Evolutionary conservation across 2,797 vertebrate genomes (phyloP).

Genomic region (Leptatherina wallacei): DNA sequence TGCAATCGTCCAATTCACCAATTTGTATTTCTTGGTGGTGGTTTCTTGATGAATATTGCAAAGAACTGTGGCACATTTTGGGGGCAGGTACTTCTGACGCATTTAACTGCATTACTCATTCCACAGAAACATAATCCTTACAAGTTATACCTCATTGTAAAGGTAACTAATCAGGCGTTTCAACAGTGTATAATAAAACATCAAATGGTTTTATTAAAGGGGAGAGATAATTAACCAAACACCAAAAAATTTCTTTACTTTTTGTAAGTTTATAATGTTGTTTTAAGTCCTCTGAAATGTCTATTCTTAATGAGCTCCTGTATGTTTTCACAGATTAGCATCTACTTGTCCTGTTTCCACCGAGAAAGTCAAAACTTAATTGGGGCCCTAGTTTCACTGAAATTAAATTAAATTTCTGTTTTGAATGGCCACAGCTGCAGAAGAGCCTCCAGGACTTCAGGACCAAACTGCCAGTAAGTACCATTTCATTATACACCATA

Average conservation of each 20-base stretch:
- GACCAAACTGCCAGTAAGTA: conserved; percentile 72
- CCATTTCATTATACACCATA: not conserved
- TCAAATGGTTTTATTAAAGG: not conserved
- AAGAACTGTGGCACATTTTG: too few relatives aligned
- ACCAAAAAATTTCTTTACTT: not conserved
- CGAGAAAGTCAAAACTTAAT: not conserved
- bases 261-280: conserved; percentile 13
- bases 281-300: conserved; percentile 29
- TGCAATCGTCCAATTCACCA: too few relatives aligned
- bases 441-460: conserved; percentile 72
- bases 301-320: not conserved
- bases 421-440: conserved; percentile 84
- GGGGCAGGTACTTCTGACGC: too few relatives aligned
- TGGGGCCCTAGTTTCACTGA: conserved; percentile 23
- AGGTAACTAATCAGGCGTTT: not conserved
- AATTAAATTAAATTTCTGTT: conserved; percentile 30
- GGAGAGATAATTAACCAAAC: not conserved
- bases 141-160: not conserved
- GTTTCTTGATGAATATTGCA: too few relatives aligned
- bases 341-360: not conserved
- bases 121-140: too few relatives aligned
- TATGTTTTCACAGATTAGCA: conserved; percentile 10
- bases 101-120: too few relatives aligned
- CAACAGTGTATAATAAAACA: not conserved
- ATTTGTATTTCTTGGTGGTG: too few relatives aligned